Base-by-base conservation (phyloP, 2,113 vertebrate genomes). In the Tricholaema leucomelas region DNA sequence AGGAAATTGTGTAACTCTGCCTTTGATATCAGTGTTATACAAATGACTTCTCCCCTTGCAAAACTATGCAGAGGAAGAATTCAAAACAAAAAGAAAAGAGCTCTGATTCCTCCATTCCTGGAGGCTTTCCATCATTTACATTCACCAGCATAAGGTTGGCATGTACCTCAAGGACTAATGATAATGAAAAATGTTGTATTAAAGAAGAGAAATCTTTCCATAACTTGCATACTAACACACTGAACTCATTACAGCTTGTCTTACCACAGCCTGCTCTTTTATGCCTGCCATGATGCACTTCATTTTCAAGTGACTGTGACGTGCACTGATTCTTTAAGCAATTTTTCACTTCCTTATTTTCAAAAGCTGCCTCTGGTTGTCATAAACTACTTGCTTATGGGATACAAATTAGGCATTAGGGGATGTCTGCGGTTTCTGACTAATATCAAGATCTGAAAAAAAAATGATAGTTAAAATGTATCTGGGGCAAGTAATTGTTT, bases 111-210 rank as follows among this genome's bases (percentile, higher is more conserved):
- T 84, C 85, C 40, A 75, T 79, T 94, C 77, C 66, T 91, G 48
- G 73, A 90, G 69, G 66, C 80, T 78, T 91, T 91, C 76, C 59
- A 71, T 95, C 87, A 94, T 96, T 92, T 92, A 87, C 88, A 95
- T 95, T 95, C 91, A 76, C n/a, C 55, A 91, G 55, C 1, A 0
- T 91, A 91, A 92, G 46, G 69, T 27, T 93, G 82, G 66, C 52
- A 28, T 89, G 63, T 59, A 93, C 91, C 93, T 95, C 87, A 94
- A 95, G 93, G 96, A 95, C 85, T 96, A 94, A 96, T 95, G 94
- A 93, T 95, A 96, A 95, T 95, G 94, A 95, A 94, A 95, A 91
- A 94, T 93, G 77, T 80, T 94, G 80, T 82, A 72, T 93, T 95
- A 90, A 94, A 94, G 92, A 87, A 76, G 12, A 94, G 83, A 92